phyloP scores from a whole-genome alignment of 2,797 vertebrate species.

The Brachyrhaphis roseni region DNA sequence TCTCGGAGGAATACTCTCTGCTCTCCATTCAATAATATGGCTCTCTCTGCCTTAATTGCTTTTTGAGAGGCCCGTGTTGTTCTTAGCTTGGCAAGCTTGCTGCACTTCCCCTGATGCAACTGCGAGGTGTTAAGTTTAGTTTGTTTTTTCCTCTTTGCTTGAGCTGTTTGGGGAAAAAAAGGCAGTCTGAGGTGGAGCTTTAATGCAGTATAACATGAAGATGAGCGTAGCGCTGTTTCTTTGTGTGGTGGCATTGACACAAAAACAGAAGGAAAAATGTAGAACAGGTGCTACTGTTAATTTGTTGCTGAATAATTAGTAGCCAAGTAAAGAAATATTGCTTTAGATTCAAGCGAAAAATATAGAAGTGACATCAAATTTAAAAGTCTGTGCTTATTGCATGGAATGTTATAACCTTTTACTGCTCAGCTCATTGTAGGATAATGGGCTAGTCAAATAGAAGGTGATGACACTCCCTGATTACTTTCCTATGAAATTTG shows the following conservation, averaged over 20 bases:
- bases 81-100: conserved; percentile 69
- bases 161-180: conserved; percentile 35
- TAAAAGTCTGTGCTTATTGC: not conserved
- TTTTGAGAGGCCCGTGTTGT: conserved; percentile 77
- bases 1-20: conserved; percentile 72
- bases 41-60: conserved; percentile 80
- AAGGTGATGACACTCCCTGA: too few species aligned
- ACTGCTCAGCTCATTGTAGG: not conserved
- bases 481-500: too few species aligned
- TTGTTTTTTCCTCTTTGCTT: conserved; percentile 21
- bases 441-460: too few species aligned
- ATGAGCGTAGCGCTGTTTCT: not conserved
- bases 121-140: conserved; percentile 56
- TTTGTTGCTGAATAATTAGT: not conserved
- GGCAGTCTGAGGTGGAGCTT: conserved; percentile 44
- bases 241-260: not conserved
- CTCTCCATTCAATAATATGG: conserved; percentile 76
- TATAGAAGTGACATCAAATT: not conserved
- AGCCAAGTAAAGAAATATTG: not conserved
- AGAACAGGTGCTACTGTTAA: not conserved
- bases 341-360: not conserved
- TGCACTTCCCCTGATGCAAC: conserved; percentile 65
- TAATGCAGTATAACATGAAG: conserved; percentile 27
- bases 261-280: not conserved
- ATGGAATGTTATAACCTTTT: not conserved